Conservation (phyloP, 2,888 invertebrate species). For the Oxytorus armatus region DNA sequence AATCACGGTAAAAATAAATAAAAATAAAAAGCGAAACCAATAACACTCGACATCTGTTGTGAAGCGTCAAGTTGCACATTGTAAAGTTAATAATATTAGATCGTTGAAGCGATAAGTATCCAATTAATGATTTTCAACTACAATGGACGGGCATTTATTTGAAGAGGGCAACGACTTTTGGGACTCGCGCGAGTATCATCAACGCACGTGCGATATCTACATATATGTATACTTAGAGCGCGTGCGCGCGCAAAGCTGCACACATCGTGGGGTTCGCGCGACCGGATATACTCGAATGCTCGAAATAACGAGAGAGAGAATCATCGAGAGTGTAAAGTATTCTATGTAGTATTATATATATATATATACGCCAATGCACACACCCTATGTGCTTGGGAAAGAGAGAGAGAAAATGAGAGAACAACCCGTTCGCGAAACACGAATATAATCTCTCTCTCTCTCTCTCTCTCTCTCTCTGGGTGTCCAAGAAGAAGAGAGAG, state of each 20-base stretch:
- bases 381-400: constrained; percentile 8
- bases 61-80: constrained; percentile 14
- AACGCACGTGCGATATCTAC: constrained; percentile 8
- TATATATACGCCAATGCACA: constrained; percentile 42
- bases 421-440: constrained; percentile 42
- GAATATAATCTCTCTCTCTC: constrained; percentile 37
- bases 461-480: constrained; percentile 42
- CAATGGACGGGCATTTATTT: constrained; percentile 50
- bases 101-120: constrained; percentile 32
- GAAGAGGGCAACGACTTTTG: constrained; percentile 49
- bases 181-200: constrained; percentile 27
- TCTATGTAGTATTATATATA: constrained; percentile 32
- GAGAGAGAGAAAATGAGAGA: constrained; percentile 38
- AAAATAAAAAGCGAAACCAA: too few relatives aligned
- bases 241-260: constrained; percentile 22
- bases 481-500: too few relatives aligned
- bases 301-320: constrained; percentile 68
- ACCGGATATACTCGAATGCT: constrained; percentile 66
- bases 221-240: constrained; percentile 22
- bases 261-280: constrained; percentile 56
- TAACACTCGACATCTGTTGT: not conserved
- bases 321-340: constrained; percentile 62
- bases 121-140: constrained; percentile 23
- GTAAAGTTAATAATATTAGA: constrained; percentile 17
- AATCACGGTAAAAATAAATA: too few relatives aligned